Conservation (phyloP, 2,797 vertebrate species). For the Acrossocheilus fasciatus region DNA sequence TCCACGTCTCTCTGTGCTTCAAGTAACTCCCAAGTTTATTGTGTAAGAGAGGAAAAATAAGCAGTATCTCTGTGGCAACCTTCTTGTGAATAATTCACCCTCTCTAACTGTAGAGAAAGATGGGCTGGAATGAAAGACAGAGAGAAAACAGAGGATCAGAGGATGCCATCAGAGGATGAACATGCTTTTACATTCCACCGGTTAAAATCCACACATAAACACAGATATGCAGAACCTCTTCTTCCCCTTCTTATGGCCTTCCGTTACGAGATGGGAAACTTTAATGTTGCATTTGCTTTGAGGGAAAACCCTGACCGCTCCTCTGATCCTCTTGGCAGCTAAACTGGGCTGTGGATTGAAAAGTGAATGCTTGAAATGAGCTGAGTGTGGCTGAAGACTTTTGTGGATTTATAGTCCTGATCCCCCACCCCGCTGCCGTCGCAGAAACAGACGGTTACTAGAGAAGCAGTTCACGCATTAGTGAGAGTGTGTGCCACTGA, state of each 20-base stretch:
- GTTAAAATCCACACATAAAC: background rate
- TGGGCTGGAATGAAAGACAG: conserved; percentile 44
- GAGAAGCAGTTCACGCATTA: background rate
- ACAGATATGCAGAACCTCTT: background rate
- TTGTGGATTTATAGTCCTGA: conserved; percentile 48
- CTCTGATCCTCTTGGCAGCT: conserved; percentile 43
- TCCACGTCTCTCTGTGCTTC: conserved; percentile 39
- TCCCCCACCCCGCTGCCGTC: conserved; percentile 16
- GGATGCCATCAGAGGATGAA: conserved; percentile 6
- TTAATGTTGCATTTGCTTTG: conserved; percentile 45
- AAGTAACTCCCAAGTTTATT: conserved; percentile 71
- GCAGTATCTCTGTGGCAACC: conserved; percentile 71
- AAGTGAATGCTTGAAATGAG: conserved; percentile 46
- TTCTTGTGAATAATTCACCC: conserved; percentile 78
- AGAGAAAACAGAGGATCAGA: background rate
- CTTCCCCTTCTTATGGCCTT: conserved; percentile 19
- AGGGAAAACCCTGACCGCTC: conserved; percentile 35
- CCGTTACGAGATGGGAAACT: conserved; percentile 38
- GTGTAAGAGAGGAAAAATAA: conserved; percentile 68
- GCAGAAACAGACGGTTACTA: conserved; percentile 30
- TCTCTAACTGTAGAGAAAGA: conserved; percentile 63
- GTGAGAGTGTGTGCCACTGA: conserved; percentile 1
- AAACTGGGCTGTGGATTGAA: conserved; percentile 37
- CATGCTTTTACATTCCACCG: conserved; percentile 10
- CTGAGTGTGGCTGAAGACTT: conserved; percentile 37